Evolutionary conservation across 2,113 vertebrate species (phyloP), one percentile per base, ranked within the genome.

Genomic region (Apteryx owenii): DNA sequence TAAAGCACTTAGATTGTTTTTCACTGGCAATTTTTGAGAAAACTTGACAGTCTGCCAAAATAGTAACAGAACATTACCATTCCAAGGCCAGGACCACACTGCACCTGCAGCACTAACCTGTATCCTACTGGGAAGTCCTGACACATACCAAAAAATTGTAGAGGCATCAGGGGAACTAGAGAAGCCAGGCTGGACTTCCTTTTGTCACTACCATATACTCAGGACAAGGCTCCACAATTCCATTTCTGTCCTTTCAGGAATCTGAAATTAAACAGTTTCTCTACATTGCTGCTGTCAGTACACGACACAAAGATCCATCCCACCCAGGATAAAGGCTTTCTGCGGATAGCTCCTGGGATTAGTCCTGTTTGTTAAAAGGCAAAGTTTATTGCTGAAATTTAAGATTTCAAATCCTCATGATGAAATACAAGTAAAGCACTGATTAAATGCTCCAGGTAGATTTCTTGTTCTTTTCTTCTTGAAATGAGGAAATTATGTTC

Each of bases 401-500:
- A 60, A 44, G 28, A 33, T 69, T 91, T 86, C 18, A 56, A 65
- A 73, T 40, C 7, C 51, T 33, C 6, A 50, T 44, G 76, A 64
- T 71, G 38, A 88, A 64, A 44, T 40, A 14, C 7, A 38, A 38
- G 36, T 38, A 38, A 83, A 36, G 11, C 10, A 23, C 15, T 93
- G 51, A 79, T 64, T 54, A 85, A 79, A 68, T 58, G 23, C 7
- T 88, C 61, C 5, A 12, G 18, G n/a, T 51, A n/a, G 31, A 69
- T 38, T 62, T 28, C 6, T 2, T n/a, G 1, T 54, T 22, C 0
- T 33, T 62, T 75, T 16, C 3, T 36, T 58, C 29, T 1, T 31
- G 7, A 4, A 93, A 42, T n/a, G 15, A 4, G 7, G 6, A 71
- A 58, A 66, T 81, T 54, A 70, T 22, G 6, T 53, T 53, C 6